Evolutionary conservation across 2,888 invertebrate species (phyloP).

Genomic region (Eudemis profundana): DNA sequence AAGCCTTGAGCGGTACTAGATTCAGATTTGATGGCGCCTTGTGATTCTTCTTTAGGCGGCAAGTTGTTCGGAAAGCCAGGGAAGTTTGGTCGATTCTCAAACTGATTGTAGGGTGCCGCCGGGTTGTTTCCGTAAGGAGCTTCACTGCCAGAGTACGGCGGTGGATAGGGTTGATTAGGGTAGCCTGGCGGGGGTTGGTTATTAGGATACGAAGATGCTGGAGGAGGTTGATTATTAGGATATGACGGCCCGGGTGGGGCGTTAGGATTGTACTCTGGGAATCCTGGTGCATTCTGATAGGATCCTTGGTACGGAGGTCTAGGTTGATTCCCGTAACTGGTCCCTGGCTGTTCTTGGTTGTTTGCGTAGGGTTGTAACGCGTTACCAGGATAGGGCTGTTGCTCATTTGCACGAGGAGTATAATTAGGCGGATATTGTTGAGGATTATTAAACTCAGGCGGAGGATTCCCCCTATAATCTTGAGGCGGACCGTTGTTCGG

Average conservation of each 20-base stretch:
- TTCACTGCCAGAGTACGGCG: constrained; percentile 60
- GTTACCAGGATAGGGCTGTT: constrained; percentile 65
- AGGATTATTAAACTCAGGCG: constrained; percentile 63
- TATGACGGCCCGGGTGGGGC: constrained; percentile 52
- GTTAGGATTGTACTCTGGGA: constrained; percentile 67
- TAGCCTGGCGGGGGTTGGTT: constrained; percentile 60
- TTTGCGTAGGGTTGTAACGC: constrained; percentile 67
- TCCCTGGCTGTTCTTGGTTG: constrained; percentile 59
- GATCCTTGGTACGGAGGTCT: constrained; percentile 66
- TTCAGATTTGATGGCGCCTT: constrained; percentile 24
- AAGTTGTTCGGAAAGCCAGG: constrained; percentile 66
- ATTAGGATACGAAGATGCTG: constrained; percentile 54
- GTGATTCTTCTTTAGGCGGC: constrained; percentile 50
- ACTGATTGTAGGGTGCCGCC: constrained; percentile 67
- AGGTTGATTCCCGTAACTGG: constrained; percentile 64
- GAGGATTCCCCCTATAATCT: constrained; percentile 64
- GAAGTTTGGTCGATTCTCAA: constrained; percentile 66
- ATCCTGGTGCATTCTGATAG: constrained; percentile 61
- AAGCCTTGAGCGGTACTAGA: constrained; percentile 16
- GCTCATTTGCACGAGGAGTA: constrained; percentile 62
- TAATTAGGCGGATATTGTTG: constrained; percentile 72
- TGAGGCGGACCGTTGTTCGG: constrained; percentile 68
- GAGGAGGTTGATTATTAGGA: constrained; percentile 36
- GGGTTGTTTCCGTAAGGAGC: constrained; percentile 60
- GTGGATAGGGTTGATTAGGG: constrained; percentile 66